phyloP scores from a whole-genome alignment of 1,140 invertebrate species.

The Euglossa dilemma region DNA sequence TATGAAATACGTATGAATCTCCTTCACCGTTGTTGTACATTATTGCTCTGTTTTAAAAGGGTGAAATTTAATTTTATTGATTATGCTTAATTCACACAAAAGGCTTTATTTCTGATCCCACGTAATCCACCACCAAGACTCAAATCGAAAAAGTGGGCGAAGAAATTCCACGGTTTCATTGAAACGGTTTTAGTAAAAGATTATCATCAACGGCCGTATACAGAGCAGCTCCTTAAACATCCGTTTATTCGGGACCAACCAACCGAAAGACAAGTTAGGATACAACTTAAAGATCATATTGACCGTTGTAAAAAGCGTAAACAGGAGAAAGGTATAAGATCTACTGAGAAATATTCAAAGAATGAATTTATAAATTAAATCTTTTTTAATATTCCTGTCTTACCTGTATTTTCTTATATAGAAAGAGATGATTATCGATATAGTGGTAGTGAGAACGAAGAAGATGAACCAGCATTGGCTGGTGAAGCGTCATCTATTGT shows the following conservation, averaged over 20 bases:
- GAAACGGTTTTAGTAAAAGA: slow-evolving; percentile 97
- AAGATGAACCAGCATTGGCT: slow-evolving; percentile 91
- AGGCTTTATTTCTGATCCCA: slow-evolving; percentile 97
- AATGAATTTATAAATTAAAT: neutral
- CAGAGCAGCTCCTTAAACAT: slow-evolving; percentile 98
- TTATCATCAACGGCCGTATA: slow-evolving; percentile 98
- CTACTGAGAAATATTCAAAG: neutral
- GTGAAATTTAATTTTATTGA: slow-evolving; percentile 18
- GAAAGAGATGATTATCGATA: slow-evolving; percentile 92
- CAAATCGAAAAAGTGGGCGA: slow-evolving; percentile 99
- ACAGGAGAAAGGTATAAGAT: slow-evolving; percentile 88
- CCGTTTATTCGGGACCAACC: slow-evolving; percentile 99
- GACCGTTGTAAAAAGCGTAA: slow-evolving; percentile 98
- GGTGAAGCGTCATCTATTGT: slow-evolving; percentile 95
- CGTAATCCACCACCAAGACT: slow-evolving; percentile 97
- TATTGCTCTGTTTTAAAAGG: neutral
- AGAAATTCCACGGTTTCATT: slow-evolving; percentile 96
- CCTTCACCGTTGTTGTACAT: neutral
- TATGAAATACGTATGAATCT: neutral
- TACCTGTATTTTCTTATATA: slow-evolving; percentile 56
- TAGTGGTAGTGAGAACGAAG: slow-evolving; percentile 94
- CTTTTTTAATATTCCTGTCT: neutral
- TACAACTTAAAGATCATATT: slow-evolving; percentile 99
- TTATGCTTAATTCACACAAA: slow-evolving; percentile 42
- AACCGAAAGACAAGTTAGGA: slow-evolving; percentile 98